Percentiles rank a stretch among this genome's conserved stretches.
Conservation (phyloP, 2,113 vertebrate genomes). For the Salvelinus namaycush region DNA sequence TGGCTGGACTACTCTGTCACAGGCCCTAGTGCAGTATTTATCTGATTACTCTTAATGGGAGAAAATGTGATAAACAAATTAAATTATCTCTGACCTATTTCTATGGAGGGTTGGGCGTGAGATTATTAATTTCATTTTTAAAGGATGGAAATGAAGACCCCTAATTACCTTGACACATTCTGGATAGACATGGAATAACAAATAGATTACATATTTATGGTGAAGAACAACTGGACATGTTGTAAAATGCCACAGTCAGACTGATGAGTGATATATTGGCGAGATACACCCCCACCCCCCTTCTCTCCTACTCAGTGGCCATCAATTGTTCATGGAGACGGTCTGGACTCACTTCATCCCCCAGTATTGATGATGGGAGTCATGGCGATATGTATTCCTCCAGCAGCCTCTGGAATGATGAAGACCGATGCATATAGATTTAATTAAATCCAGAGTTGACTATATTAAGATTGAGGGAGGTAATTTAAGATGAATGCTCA, state of each 20-base stretch:
- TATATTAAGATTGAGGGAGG: conserved; percentile 68
- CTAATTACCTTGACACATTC: conserved; percentile 68
- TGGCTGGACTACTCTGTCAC: conserved; percentile 65
- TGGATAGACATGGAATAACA: conserved; percentile 60
- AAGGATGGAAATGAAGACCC: conserved; percentile 66
- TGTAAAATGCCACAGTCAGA: conserved; percentile 61
- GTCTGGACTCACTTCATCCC: conserved; percentile 14
- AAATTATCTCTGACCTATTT: conserved; percentile 78
- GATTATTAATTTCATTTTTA: conserved; percentile 68
- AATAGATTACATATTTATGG: conserved; percentile 59
- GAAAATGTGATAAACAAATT: conserved; percentile 74
- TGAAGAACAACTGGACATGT: conserved; percentile 56
- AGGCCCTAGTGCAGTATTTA: conserved; percentile 58
- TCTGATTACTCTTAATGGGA: conserved; percentile 72
- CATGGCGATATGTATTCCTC: conserved; percentile 36
- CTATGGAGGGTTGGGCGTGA: conserved; percentile 50
- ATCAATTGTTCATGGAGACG: conserved; percentile 64
- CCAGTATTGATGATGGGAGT: no score
- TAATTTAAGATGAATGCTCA: conserved; percentile 59
- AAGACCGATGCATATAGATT: conserved; percentile 67
- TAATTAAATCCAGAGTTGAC: conserved; percentile 69
- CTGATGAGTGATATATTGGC: conserved; percentile 43
- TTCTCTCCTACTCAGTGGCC: conserved; percentile 50
- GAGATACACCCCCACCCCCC: conserved; percentile 50
- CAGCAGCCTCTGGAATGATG: conserved; percentile 51